Conservation (phyloP, 2,888 invertebrate species). For the Rhabditophanes sp. region DNA sequence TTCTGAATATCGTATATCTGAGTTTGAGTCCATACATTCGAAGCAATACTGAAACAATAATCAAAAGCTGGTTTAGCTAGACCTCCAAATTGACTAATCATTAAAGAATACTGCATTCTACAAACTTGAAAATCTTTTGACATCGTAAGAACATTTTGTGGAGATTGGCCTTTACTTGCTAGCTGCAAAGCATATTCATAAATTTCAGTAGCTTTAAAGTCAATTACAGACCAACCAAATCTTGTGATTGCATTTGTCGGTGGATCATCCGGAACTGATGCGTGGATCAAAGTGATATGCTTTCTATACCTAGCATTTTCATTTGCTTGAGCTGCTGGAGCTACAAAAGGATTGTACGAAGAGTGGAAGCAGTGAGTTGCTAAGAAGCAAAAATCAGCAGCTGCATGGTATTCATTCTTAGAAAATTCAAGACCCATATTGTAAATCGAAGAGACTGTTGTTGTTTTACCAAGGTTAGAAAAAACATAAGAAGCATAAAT, state of each 20-base stretch:
- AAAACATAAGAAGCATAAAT: no score
- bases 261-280: constrained; percentile 34
- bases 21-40: constrained; percentile 8
- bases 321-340: constrained; percentile 8
- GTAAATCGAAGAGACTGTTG: no score
- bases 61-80: no score
- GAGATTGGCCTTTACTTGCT: constrained; percentile 10
- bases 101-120: constrained; percentile 26
- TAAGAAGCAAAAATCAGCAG: constrained; percentile 88
- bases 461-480: no score
- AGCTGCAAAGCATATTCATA: constrained; percentile 32
- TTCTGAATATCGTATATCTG: constrained; percentile 4
- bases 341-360: constrained; percentile 1
- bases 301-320: constrained; percentile 17
- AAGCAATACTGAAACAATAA: constrained; percentile 9
- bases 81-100: constrained; percentile 32
- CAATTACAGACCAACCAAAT: constrained; percentile 27
- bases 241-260: constrained; percentile 6
- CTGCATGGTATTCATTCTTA: constrained; percentile 70
- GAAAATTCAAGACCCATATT: no score
- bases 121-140: constrained; percentile 22
- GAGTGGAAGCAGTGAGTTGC: constrained; percentile 49
- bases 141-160: constrained; percentile 12
- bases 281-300: constrained; percentile 32
- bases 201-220: constrained; percentile 40